Percentiles rank a stretch among this genome's conserved stretches.
These are phyloP conservation scores for Hirtodrosophila alboralis DNA, from an alignment of 2,888 invertebrate species.

Conservation along the genomic window DNA sequence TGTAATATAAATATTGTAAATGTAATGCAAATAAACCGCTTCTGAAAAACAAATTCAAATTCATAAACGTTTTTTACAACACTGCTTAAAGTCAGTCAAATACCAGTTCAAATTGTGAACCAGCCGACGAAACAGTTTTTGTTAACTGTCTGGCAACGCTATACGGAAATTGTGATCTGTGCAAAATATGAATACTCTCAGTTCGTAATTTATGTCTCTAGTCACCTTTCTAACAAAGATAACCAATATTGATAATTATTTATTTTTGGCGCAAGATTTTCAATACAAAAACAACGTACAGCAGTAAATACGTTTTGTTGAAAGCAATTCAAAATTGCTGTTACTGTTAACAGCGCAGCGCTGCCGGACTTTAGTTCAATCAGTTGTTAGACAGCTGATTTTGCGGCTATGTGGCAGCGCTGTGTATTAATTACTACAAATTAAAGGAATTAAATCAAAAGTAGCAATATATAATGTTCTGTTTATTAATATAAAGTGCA, in stretches of 20 bases:
- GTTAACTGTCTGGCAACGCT: conserved; percentile 3
- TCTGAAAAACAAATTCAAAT: conserved; percentile 27
- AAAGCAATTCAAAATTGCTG: too few relatives aligned
- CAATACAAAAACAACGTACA: too few relatives aligned
- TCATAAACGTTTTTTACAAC: conserved; percentile 9
- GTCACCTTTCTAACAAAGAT: too few relatives aligned
- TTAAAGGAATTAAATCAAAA: conserved; percentile 14
- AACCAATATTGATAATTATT: too few relatives aligned
- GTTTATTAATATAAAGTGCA: conserved; percentile 12
- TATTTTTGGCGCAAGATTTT: too few relatives aligned
- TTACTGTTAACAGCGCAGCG: neutral
- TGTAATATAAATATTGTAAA: conserved; percentile 18
- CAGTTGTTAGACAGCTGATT: conserved; percentile 21
- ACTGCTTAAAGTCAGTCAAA: conserved; percentile 7
- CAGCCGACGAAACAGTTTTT: too few relatives aligned
- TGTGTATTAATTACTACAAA: conserved; percentile 20
- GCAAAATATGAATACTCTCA: too few relatives aligned
- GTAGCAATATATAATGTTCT: conserved; percentile 10
- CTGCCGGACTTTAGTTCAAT: conserved; percentile 5
- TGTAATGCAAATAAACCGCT: conserved; percentile 49
- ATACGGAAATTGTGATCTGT: too few relatives aligned
- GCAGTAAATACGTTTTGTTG: too few relatives aligned
- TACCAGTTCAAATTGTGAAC: conserved; percentile 2
- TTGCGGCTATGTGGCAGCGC: conserved; percentile 3
- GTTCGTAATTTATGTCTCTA: too few relatives aligned